phyloP scores from a whole-genome alignment of 2,797 vertebrate species.

The Gymnoscopelus braueri region DNA sequence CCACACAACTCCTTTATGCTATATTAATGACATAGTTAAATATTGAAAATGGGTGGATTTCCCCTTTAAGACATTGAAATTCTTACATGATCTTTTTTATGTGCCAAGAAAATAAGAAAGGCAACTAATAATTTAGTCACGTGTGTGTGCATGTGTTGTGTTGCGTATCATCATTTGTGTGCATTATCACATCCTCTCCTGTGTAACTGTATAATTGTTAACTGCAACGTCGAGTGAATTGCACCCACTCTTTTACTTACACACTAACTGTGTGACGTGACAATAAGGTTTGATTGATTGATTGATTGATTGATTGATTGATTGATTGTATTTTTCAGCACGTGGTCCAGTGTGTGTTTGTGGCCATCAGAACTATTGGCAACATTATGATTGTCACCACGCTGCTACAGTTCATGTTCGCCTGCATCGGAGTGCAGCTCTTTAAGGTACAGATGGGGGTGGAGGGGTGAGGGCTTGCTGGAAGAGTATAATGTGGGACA shows the following conservation, averaged over 20 bases:
- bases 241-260: too few species aligned
- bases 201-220: conserved; percentile 1
- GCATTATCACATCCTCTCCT: conserved; percentile 1
- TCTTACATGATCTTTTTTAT: too few species aligned
- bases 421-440: conserved; percentile 97
- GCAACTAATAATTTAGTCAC: too few species aligned
- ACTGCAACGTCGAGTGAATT: too few species aligned
- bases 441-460: conserved; percentile 88
- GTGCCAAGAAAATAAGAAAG: too few species aligned
- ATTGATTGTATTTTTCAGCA: conserved; percentile 80
- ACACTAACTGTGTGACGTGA: too few species aligned
- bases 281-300: not conserved
- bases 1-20: too few species aligned
- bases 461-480: not conserved
- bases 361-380: conserved; percentile 97
- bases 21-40: too few species aligned
- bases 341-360: conserved; percentile 98
- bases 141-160: not conserved
- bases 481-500: not conserved
- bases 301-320: not conserved
- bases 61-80: not conserved
- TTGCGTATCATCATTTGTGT: not conserved
- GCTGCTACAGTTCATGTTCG: conserved; percentile 98
- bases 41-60: too few species aligned
- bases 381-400: conserved; percentile 99